Conservation (phyloP, 2,797 vertebrate species). For the Carcharodon carcharias region DNA sequence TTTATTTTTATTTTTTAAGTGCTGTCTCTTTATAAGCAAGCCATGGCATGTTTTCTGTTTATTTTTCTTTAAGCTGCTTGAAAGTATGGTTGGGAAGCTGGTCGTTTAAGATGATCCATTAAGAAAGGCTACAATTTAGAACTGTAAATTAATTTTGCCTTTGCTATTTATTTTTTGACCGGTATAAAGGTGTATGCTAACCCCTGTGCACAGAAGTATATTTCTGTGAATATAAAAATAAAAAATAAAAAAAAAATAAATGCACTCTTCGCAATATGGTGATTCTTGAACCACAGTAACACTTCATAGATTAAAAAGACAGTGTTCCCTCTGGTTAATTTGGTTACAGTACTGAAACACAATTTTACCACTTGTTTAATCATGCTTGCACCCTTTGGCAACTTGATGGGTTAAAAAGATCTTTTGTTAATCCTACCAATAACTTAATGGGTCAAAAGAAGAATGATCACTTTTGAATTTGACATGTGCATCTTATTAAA, state of each 20-base stretch:
- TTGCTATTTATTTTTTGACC: not conserved
- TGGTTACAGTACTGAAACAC: not conserved
- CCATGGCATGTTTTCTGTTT: constrained; percentile 40
- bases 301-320: constrained; percentile 10
- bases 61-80: constrained; percentile 40
- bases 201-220: not conserved
- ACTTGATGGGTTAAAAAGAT: not conserved
- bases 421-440: not conserved
- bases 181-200: not conserved
- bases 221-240: constrained; percentile 6
- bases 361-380: not conserved
- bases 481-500: not conserved
- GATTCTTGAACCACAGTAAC: not conserved
- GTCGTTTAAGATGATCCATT: not conserved
- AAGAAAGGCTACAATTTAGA: constrained; percentile 2
- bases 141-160: not conserved
- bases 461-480: constrained; percentile 20
- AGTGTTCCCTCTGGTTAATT: not conserved
- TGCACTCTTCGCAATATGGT: constrained; percentile 3
- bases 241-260: not conserved
- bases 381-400: not conserved
- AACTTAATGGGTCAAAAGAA: not conserved
- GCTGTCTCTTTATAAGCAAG: constrained; percentile 40
- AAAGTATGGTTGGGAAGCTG: constrained; percentile 33
- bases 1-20: not conserved